Percentiles rank a stretch among this genome's conserved stretches.
phyloP scores from a whole-genome alignment of 2,888 invertebrate genomes.

The Nysson spinosus region DNA sequence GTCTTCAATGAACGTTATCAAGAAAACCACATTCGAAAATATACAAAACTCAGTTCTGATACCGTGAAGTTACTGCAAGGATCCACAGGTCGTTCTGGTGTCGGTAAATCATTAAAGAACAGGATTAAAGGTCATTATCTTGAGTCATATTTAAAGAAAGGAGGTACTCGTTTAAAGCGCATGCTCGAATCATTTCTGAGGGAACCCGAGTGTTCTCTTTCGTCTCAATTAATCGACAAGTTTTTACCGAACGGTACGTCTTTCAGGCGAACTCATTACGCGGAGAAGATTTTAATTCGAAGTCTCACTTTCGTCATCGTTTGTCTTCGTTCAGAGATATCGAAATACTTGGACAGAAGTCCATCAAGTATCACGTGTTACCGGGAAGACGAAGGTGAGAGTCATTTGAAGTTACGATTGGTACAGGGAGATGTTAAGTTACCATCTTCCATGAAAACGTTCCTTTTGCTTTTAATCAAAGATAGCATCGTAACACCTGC shows the following conservation, averaged over 20 bases:
- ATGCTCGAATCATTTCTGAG: constrained; percentile 21
- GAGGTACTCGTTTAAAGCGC: constrained; percentile 25
- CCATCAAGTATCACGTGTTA: background rate
- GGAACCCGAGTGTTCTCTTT: background rate
- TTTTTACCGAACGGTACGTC: constrained; percentile 5
- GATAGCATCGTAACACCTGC: background rate
- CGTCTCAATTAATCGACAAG: background rate
- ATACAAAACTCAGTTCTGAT: background rate
- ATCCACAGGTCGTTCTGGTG: constrained; percentile 12
- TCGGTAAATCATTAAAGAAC: constrained; percentile 4
- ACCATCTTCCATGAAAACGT: no score
- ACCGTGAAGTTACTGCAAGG: background rate
- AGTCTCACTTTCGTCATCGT: constrained; percentile 17
- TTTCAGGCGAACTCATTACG: constrained; percentile 36
- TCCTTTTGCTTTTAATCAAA: no score
- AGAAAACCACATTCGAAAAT: background rate
- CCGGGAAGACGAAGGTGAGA: background rate
- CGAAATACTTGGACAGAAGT: background rate
- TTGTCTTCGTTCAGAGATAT: constrained; percentile 14
- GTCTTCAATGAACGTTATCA: constrained; percentile 3
- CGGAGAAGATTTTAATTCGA: constrained; percentile 33
- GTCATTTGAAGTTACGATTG: no score
- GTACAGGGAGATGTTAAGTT: no score
- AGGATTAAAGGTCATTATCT: constrained; percentile 43
- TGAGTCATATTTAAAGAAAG: constrained; percentile 37